Evolutionary conservation across 2,113 vertebrate species (phyloP), one percentile per base, ranked within the genome.

Genomic region (Melospiza georgiana): DNA sequence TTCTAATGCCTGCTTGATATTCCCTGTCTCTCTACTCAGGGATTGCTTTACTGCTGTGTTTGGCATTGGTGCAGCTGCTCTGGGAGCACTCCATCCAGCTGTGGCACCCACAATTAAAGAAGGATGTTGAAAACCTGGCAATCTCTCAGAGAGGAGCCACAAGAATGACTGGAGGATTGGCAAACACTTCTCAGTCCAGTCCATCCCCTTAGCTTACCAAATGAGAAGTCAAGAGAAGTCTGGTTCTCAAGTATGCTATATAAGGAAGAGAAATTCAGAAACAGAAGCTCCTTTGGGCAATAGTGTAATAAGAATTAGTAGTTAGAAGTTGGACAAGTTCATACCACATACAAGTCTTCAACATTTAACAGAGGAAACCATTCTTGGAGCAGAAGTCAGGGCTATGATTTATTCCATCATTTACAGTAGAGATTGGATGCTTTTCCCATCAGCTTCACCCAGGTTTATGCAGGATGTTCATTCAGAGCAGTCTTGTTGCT

Each of bases 41-140:
- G 65, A 84, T 95, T 75, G 61, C 24, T 84, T 95, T 93, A 94
- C 86, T 95, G 93, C 89, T 96, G 85, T 92, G 65, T 93, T 96
- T 97, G 96, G 95, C 94, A 0, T 23, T 67, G 44, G 24, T 71
- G 65, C 57, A 79, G 25, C 52, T 81, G 59, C 69, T 84, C 78
- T 7, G 41, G 66, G 84, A 95, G 57, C 49, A 52, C 49, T 89
- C 69, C 81, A 91, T 94, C 84, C 77, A 94, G 84, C 80, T 94
- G 80, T 84, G 87, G 73, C 87, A 57, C 89, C 83, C 89, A 85
- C 94, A 96, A 87, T 89, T 95, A 81, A 78, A 96, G 84, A 89
- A 93, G 77, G 69, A 94, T 93, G 74, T 94, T 93, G 73, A 92
- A 84, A 89, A 96, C 43, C 72, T 86, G 79, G 69, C 61, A 0